Evolutionary conservation across 92 coral and sea anemone species (phyloP).

Genomic region (Virgularia gustaviana): DNA sequence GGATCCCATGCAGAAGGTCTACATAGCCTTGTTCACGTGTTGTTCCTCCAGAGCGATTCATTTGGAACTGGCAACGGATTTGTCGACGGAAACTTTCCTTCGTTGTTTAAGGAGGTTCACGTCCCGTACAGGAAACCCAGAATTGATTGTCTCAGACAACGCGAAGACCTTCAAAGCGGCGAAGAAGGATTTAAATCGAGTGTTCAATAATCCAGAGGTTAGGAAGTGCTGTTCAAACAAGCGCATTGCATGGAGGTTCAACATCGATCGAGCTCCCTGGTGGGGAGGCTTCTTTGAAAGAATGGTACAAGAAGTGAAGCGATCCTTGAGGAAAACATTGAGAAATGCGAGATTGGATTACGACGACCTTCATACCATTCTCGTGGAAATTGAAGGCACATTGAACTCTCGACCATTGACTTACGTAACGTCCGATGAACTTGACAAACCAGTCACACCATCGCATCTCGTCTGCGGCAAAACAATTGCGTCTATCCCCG

Average conservation of each 20-base stretch:
- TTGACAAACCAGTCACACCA: not conserved
- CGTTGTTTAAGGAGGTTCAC: constrained; percentile 43
- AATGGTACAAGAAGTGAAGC: constrained; percentile 15
- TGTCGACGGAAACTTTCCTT: constrained; percentile 38
- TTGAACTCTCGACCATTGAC: constrained; percentile 29
- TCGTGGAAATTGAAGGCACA: constrained; percentile 28
- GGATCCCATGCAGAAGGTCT: not conserved
- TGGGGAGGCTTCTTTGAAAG: constrained; percentile 34
- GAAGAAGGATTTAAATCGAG: not conserved
- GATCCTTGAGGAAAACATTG: constrained; percentile 25
- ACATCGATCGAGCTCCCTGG: constrained; percentile 23
- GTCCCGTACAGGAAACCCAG: not conserved
- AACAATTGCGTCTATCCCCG: not conserved
- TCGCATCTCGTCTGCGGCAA: not conserved
- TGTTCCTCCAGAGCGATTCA: constrained; percentile 30
- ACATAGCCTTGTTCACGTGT: constrained; percentile 12
- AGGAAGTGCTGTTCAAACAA: too few relatives aligned
- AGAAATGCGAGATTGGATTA: constrained; percentile 27
- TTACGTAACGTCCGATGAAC: constrained; percentile 16
- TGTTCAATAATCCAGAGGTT: constrained; percentile 27
- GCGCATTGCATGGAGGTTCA: constrained; percentile 18
- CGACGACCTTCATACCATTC: constrained; percentile 23
- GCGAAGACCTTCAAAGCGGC: constrained; percentile 31
- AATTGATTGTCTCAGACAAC: constrained; percentile 32
- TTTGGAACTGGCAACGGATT: constrained; percentile 33